Base-by-base conservation (phyloP, 2,797 vertebrate genomes). In the Hippoglossus hippoglossus region DNA sequence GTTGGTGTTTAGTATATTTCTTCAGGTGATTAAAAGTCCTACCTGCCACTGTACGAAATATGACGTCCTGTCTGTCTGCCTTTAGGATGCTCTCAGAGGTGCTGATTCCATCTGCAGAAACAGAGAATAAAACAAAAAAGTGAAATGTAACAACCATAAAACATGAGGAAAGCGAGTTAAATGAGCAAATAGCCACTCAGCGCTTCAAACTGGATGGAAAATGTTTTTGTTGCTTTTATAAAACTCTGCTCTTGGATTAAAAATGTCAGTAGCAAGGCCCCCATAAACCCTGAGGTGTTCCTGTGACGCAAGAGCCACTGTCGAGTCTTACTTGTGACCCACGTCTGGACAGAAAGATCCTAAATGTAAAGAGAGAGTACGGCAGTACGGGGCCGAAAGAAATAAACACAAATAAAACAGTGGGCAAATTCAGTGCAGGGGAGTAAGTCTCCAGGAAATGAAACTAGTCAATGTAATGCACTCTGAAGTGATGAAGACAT, bases 21-120 rank as follows among this genome's bases (percentile, higher is more conserved):
- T 44, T 50, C 9, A 56, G 10, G 39, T 66, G 60, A 46, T 71
- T 66, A 63, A 72, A 72, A 49, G 63, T 77, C 81, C n/a, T 86
- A 92, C 92, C 90, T 92, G 87, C 77, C 70, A 71, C 72, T 34
- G 66, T 51, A 24, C 56, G 71, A 80, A 85, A 67, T 68, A 60
- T 28, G 69, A 16, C 26, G 81, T 85, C 72, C 68, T 58, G 81
- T 74, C 67, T 67, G 72, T 87, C 71, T 51, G 82, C 73, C 77
- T 89, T 86, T 87, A 93, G 2, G 70, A 84, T 70, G 81, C 76
- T 58, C 67, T 69, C 81, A 68, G 63, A 77, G 54, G 81, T 70
- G 73, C 66, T 25, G 82, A 77, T 75, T 93, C 92, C 93, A 94
- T 95, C 94, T 95, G 92, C 41, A 28, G 77, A 77, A 59, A 82